Percentiles rank a stretch among this genome's conserved stretches.
Evolutionary conservation across 2,888 invertebrate species (phyloP).

Genomic region (Ophonus ardosiacus): DNA sequence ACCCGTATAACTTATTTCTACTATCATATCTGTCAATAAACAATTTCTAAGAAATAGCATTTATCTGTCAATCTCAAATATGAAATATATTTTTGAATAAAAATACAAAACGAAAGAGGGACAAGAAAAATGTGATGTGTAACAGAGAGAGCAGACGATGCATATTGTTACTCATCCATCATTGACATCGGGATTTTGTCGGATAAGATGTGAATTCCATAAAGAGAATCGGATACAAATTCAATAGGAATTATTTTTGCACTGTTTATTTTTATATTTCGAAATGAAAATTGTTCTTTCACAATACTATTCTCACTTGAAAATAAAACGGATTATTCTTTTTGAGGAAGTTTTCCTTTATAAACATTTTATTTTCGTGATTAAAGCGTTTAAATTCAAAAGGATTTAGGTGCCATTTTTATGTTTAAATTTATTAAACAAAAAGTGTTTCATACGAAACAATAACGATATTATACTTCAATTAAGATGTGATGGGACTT

Average conservation of each 20-base stretch:
- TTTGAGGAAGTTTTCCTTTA: not conserved
- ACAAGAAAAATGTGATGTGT: not conserved
- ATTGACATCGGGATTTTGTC: not conserved
- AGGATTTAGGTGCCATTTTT: no score
- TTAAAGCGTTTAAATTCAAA: not conserved
- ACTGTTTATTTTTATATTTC: not conserved
- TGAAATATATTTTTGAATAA: not conserved
- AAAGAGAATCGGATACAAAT: not conserved
- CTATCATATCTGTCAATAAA: not conserved
- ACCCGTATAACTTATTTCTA: not conserved
- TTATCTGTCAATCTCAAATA: not conserved
- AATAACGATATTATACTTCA: no score
- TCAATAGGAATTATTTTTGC: not conserved
- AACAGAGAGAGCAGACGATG: not conserved
- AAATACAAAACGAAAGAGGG: not conserved
- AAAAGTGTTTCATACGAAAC: no score
- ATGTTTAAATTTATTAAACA: no score
- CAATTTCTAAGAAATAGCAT: not conserved
- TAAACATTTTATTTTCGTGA: not conserved
- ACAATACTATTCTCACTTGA: not conserved
- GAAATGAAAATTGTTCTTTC: not conserved
- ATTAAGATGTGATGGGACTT: no score
- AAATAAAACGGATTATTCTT: not conserved
- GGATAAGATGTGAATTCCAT: not conserved
- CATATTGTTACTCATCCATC: not conserved